phyloP scores from a whole-genome alignment of 2,113 vertebrate genomes.

The Burhinus oedicnemus region DNA sequence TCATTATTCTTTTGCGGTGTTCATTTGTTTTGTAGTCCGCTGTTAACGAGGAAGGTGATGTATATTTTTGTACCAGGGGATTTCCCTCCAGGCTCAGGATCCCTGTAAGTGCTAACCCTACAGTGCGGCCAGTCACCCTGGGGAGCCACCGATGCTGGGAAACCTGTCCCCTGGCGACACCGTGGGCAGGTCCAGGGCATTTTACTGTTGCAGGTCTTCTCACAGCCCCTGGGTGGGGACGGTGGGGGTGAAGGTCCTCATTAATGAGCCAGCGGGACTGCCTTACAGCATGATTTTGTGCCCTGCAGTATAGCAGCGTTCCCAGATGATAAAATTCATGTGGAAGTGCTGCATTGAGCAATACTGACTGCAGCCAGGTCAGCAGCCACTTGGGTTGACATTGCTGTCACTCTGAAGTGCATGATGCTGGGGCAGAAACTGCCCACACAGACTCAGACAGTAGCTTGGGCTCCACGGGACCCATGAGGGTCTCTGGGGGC shows the following conservation, averaged over 20 bases:
- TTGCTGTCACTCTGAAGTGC: not conserved
- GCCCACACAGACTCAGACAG: rapidly evolving
- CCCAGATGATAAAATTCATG: not conserved
- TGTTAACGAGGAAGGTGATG: not conserved
- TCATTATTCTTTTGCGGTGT: not conserved
- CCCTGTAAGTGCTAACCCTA: not conserved
- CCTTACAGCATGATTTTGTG: not conserved
- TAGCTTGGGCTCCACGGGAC: not conserved
- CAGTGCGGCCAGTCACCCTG: not conserved
- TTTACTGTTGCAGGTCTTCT: not conserved
- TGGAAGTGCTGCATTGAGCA: not conserved
- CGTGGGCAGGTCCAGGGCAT: rapidly evolving
- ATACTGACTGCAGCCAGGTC: not conserved
- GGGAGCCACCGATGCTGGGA: not conserved
- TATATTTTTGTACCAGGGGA: not conserved
- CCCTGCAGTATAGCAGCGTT: not conserved
- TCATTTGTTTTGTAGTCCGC: rapidly evolving
- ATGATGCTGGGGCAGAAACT: rapidly evolving
- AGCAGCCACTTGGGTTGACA: not conserved
- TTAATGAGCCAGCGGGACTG: not conserved
- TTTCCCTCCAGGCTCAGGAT: not conserved
- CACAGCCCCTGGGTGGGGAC: not conserved
- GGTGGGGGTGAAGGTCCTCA: not conserved
- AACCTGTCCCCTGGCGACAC: not conserved
- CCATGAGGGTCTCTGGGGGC: too few relatives aligned